These are phyloP conservation scores for Ondatra zibethicus DNA, from an alignment of 2,113 vertebrate genomes.

Conservation along the genomic window DNA sequence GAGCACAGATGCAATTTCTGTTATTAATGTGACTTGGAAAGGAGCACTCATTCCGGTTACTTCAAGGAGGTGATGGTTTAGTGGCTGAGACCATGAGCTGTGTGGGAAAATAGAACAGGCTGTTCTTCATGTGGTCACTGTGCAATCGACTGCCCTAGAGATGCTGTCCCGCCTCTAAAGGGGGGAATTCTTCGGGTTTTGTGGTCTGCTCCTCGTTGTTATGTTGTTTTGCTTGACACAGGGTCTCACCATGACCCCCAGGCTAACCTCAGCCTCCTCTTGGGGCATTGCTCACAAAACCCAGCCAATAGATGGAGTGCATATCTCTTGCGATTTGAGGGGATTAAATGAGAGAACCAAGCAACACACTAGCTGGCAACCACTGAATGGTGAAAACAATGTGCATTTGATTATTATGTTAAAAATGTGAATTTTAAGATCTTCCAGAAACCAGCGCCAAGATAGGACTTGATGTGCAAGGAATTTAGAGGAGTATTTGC, in stretches of 20 bases:
- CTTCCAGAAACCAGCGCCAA: constrained; percentile 34
- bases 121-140: background rate
- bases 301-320: background rate
- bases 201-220: background rate
- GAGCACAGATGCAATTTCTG: background rate
- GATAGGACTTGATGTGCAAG: background rate
- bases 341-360: constrained; percentile 37
- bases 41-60: background rate
- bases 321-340: constrained; percentile 26
- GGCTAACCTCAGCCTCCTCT: background rate
- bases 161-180: constrained; percentile 9
- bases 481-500: constrained; percentile 36
- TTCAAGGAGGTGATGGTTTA: background rate
- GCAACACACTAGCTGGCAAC: constrained; percentile 30
- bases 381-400: background rate
- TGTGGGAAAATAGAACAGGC: background rate
- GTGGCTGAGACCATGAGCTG: background rate
- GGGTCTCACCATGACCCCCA: background rate
- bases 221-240: background rate
- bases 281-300: background rate
- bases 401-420: constrained; percentile 45
- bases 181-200: background rate
- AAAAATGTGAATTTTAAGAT: constrained; percentile 38
- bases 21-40: background rate
- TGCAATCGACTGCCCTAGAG: background rate